Percentiles rank a stretch among this genome's conserved stretches.
These are phyloP conservation scores for Thereva unica DNA, from an alignment of 2,888 invertebrate genomes.

Conservation along the genomic window DNA sequence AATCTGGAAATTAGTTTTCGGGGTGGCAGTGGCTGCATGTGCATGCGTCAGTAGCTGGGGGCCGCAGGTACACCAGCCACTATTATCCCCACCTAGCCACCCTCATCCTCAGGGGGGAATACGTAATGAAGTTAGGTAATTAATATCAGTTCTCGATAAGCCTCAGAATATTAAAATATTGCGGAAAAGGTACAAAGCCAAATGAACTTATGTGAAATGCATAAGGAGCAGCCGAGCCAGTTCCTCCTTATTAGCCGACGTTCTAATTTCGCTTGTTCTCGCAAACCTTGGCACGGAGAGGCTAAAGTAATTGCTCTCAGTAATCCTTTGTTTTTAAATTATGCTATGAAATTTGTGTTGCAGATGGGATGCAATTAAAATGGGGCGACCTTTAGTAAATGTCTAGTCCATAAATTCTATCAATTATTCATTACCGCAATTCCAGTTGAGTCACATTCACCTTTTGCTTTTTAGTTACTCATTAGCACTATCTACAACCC, in stretches of 20 bases:
- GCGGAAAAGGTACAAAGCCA: slow-evolving; percentile 39
- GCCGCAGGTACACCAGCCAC: background rate
- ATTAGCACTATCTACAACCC: no score
- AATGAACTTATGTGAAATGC: slow-evolving; percentile 34
- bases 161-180: slow-evolving; percentile 44
- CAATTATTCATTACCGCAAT: no score
- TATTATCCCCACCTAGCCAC: slow-evolving; percentile 10
- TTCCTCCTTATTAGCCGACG: slow-evolving; percentile 16
- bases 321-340: no score
- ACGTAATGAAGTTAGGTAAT: slow-evolving; percentile 46
- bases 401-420: no score
- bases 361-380: no score
- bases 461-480: no score
- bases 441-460: no score
- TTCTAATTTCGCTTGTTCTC: background rate
- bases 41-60: slow-evolving; percentile 9
- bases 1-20: slow-evolving; percentile 46
- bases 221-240: slow-evolving; percentile 17
- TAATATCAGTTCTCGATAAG: slow-evolving; percentile 46
- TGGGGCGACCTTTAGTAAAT: no score
- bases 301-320: no score
- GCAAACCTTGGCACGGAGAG: no score
- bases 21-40: slow-evolving; percentile 25
- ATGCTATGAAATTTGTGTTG: no score
- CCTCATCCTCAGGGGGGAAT: slow-evolving; percentile 41